Evolutionary conservation across 2,797 vertebrate genomes (phyloP), one percentile per base, ranked within the genome.

Genomic region (Sphaeramia orbicularis): DNA sequence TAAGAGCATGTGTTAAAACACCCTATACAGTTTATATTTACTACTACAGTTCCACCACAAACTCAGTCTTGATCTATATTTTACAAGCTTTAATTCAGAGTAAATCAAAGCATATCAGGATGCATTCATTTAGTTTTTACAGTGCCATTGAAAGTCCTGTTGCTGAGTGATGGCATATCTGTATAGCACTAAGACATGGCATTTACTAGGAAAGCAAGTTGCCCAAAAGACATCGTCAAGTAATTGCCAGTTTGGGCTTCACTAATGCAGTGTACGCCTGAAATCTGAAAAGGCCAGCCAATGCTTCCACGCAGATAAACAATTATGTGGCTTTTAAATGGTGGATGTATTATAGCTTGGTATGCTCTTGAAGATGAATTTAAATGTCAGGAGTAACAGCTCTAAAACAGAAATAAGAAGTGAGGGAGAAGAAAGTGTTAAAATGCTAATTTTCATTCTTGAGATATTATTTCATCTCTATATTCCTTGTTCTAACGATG

Each of bases 191-290:
- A 82, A 85, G 85, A 88, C 86, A 72, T 91, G 86, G 89, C 90
- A 92, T 94, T 93, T 93, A 90, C 77, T 87, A 75, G 81, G 67
- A 80, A 85, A 83, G 78, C 84, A 84, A 91, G 87, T 91, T 87
- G 83, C 84, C 86, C 89, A 90, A 91, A 93, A 90, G 89, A 86
- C 90, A 90, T 86, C 67, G 75, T 71, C 62, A 86, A 87, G 85
- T 94, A 93, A 94, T 93, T 93, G 89, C 88, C 86, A 91, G 92
- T 93, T 94, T 89, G 83, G 83, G 88, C 89, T 91, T 92, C 83
- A 90, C 83, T 93, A 94, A 94, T 93, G 92, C 91, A 94, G 89
- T 89, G 79, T 86, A 83, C 82, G 66, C 86, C 80, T 86, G 89
- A 84, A 91, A 85, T 88, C 89, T 92, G 90, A 88, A 93, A 93